Evolutionary conservation across 1,140 invertebrate species (phyloP).

Genomic region (Lordiphosa clarofinis): DNA sequence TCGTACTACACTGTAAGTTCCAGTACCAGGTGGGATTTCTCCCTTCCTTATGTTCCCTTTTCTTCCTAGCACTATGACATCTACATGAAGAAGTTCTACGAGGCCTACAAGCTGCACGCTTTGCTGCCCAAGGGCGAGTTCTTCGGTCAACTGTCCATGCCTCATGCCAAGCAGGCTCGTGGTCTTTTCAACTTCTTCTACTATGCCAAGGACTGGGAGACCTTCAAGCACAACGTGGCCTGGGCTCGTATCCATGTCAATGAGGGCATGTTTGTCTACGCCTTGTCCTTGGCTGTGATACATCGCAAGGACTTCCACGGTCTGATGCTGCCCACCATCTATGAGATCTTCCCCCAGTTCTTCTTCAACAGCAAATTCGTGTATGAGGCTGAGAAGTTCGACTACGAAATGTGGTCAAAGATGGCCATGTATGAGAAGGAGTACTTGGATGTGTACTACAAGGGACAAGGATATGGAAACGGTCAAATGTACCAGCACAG

Average conservation of each 20-base stretch:
- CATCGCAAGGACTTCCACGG: constrained; percentile 82
- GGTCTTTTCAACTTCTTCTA: constrained; percentile 82
- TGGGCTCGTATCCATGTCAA: constrained; percentile 83
- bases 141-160: constrained; percentile 60
- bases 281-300: constrained; percentile 82
- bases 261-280: constrained; percentile 83
- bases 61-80: constrained; percentile 43
- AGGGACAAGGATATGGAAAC: constrained; percentile 83
- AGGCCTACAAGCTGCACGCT: constrained; percentile 51
- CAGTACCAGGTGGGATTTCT: not conserved
- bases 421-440: constrained; percentile 76
- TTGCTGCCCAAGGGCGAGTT: constrained; percentile 72
- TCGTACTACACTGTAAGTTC: constrained; percentile 50
- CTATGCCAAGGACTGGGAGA: constrained; percentile 84
- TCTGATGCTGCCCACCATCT: constrained; percentile 82
- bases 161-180: constrained; percentile 81
- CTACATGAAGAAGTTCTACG: constrained; percentile 65
- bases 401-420: constrained; percentile 69
- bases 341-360: constrained; percentile 84
- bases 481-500: constrained; percentile 38
- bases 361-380: constrained; percentile 83
- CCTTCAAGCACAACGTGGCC: constrained; percentile 83
- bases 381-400: constrained; percentile 80
- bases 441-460: constrained; percentile 84
- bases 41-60: not conserved